Evolutionary conservation across 1,140 invertebrate genomes (phyloP), one percentile per base, ranked within the genome.

Genomic region (Penaeus chinensis): DNA sequence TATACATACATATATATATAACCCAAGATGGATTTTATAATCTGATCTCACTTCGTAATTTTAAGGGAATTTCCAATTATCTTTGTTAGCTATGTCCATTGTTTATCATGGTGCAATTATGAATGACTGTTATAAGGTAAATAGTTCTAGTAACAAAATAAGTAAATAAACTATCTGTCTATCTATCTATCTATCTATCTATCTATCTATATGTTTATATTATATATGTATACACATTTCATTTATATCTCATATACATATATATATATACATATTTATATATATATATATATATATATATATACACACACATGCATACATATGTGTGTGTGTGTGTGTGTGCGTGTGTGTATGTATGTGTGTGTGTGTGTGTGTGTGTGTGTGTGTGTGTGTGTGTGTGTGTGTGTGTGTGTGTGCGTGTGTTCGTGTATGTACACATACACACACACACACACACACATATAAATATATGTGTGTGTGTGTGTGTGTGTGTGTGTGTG

Each of bases 211-310:
- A 71, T 71, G n/a, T 11, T 22, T 27, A 32, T 27, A 74, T 74
- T 74, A 32, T 32, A 32, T 74, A 32, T 74, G n/a, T 74, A 32
- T 74, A 32, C 32, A 32, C 32, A 32, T 74, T n/a, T 18, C n/a
- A 3, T 32, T 32, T 74, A 27, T 74, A 27, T 74, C 19, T 24
- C 10, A 71, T 24, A 71, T 24, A 71, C 10, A 71, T 71, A 71
- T 71, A 71, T 71, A 71, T 71, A 71, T 71, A 71, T 71, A 71
- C 24, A 71, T 71, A 71, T 71, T n/a, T 74, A 27, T 74, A 74
- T 74, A 27, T 74, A 27, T 74, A 74, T 27, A 24, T 74, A 74
- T 74, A 74, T 32, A 74, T 74, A 74, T 22, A 74, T 74, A 74
- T 24, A 27, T n/a, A 24, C 11, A 24, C 37, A 24, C 16, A 22